Conservation (phyloP, 2,797 vertebrate genomes). For the Semotilus atromaculatus region DNA sequence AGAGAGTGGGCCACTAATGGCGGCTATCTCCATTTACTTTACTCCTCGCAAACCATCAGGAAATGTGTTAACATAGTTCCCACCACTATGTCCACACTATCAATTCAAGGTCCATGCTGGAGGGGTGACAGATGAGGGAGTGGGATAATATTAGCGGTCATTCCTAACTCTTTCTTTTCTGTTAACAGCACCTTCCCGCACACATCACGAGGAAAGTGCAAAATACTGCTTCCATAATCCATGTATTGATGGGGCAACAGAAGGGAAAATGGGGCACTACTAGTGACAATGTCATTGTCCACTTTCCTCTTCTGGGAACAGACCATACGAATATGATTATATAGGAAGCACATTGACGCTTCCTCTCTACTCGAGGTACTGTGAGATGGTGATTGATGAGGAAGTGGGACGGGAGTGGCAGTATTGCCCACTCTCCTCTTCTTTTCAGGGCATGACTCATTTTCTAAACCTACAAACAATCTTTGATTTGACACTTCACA, state of each 20-base stretch:
- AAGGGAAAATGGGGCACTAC: not conserved
- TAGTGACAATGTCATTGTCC: not conserved
- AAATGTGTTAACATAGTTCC: not conserved
- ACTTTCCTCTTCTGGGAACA: not conserved
- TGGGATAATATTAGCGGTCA: not conserved
- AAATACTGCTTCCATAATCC: not conserved
- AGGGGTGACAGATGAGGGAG: not conserved
- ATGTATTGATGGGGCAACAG: not conserved
- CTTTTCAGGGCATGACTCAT: not conserved
- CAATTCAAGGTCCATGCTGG: not conserved
- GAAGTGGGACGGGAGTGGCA: not conserved
- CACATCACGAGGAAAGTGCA: not conserved
- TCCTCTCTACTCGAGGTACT: not conserved
- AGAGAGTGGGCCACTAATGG: not conserved
- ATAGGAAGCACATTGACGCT: not conserved
- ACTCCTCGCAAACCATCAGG: accelerated
- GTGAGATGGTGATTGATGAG: not conserved
- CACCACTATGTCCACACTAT: not conserved
- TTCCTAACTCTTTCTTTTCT: not conserved
- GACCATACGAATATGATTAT: not conserved
- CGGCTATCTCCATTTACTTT: not conserved
- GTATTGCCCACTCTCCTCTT: not conserved
- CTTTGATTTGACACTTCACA: not conserved
- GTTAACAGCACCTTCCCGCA: not conserved
- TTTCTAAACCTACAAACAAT: not conserved